A percentile compares a stretch with the other conserved stretches of the same genome.
These are phyloP conservation scores for Plectrocnemia conspersa DNA, from an alignment of 1,140 invertebrate species.

Conservation along the genomic window DNA sequence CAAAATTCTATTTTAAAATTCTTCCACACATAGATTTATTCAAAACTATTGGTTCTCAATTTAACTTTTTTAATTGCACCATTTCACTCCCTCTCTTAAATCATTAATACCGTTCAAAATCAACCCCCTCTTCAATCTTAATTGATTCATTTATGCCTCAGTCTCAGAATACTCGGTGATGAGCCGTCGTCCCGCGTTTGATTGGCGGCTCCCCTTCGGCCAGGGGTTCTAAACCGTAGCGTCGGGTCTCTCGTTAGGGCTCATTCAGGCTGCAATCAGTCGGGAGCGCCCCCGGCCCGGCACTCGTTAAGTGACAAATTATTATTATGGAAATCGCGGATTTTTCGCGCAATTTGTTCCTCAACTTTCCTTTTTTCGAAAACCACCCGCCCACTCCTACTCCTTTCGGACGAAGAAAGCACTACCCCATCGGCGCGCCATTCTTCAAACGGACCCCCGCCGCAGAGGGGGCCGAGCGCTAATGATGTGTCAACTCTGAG, in stretches of 20 bases:
- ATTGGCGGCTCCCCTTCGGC: background rate
- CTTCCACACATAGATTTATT: no score
- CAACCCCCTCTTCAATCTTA: no score
- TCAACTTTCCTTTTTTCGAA: no score
- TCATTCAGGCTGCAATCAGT: conserved; percentile 18
- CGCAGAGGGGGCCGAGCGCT: conserved; percentile 8
- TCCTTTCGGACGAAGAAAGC: background rate
- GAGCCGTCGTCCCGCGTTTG: background rate
- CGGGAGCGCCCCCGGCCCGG: background rate
- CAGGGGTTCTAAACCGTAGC: background rate
- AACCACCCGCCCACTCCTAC: background rate
- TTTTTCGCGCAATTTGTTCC: conserved; percentile 16
- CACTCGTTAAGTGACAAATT: conserved; percentile 19
- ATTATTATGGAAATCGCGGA: conserved; percentile 22
- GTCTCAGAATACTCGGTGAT: background rate
- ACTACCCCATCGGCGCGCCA: background rate
- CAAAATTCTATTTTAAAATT: no score
- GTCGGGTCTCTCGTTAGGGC: conserved; percentile 14
- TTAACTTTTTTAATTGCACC: no score
- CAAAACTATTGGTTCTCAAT: no score
- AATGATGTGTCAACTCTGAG: conserved; percentile 21
- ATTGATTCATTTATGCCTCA: no score
- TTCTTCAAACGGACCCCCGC: conserved; percentile 8
- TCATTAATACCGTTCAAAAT: no score
- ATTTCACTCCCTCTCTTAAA: no score